A percentile compares a stretch with the other conserved stretches of the same genome.
Conservation (phyloP, 2,888 invertebrate species). For the Brachypterus glaber region DNA sequence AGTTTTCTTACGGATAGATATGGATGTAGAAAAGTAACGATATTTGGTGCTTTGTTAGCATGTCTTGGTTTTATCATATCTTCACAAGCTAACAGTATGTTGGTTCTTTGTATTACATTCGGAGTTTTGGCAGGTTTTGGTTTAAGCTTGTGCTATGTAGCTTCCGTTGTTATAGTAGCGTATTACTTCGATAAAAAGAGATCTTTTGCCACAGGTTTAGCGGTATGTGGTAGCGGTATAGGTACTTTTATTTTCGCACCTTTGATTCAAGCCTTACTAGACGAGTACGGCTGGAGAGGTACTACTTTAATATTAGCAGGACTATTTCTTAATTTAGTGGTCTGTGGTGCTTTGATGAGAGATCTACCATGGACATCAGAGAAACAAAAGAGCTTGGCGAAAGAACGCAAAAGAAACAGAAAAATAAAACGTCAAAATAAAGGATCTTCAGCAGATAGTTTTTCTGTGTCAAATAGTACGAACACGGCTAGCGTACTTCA, state of each 20-base stretch:
- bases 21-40: conserved; percentile 71
- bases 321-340: conserved; percentile 68
- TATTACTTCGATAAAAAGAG: conserved; percentile 81
- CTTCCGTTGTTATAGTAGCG: conserved; percentile 84
- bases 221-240: conserved; percentile 80
- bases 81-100: conserved; percentile 65
- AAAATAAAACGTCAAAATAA: conserved; percentile 47
- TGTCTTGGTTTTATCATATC: conserved; percentile 69
- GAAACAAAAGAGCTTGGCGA: conserved; percentile 52
- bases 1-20: conserved; percentile 74
- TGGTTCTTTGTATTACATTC: conserved; percentile 70
- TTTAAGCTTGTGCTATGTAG: conserved; percentile 75
- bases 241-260: conserved; percentile 84
- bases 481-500: conserved; percentile 50
- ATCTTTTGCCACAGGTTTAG: conserved; percentile 76
- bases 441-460: conserved; percentile 60
- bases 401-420: conserved; percentile 52
- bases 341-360: conserved; percentile 73
- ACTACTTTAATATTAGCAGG: conserved; percentile 75
- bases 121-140: conserved; percentile 79
- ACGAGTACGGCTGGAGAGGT: conserved; percentile 75
- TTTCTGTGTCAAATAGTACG: conserved; percentile 59
- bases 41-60: conserved; percentile 67
- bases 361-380: conserved; percentile 61
- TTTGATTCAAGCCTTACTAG: conserved; percentile 60